Evolutionary conservation across 2,797 vertebrate species (phyloP), one percentile per base, ranked within the genome.

Genomic region (Hephaestus fuliginosus): DNA sequence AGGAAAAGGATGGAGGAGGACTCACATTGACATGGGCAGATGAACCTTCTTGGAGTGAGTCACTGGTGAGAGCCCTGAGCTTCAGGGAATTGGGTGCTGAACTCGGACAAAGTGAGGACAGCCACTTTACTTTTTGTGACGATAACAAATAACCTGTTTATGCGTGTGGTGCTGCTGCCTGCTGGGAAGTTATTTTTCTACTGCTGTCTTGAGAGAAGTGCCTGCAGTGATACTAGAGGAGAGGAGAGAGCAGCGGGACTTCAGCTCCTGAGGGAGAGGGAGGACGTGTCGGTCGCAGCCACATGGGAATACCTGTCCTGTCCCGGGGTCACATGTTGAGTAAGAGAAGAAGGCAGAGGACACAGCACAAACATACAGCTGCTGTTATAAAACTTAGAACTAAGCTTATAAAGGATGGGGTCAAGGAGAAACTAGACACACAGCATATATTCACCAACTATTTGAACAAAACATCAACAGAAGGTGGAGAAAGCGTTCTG

Each of bases 241-340:
- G 63, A 78, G 36, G 6, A 60, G 28, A 70, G 17, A 84, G 70
- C 69, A 70, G 81, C 51, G 56, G 62, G 20, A 36, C 36, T 55
- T 76, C 52, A 17, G 66, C 69, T 58, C 80, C 79, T 55, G 43
- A 41, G 49, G 63, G 69, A 81, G 52, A 78, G 46, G 30, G 30
- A 74, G 67, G 66, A 11, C 14, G 3, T 55, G 67, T 39, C 53
- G 58, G 41, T 43, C 79, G 74, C 51, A 46, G 53, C 46, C 76
- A 70, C 71, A 69, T 56, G 77, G 70, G 85, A 76, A 78, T 86
- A 85, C 74, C 78, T 85, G 80, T 79, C 73, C 70, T 46, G 63
- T 81, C 67, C 56, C 48, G 36, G 60, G 82, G 71, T 86, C 84
- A 83, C 41, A 61, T 71, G 67, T 70, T 72, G 30, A 33, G 22